Evolutionary conservation across 2,797 vertebrate species (phyloP).

Genomic region (Rhynchonycteris naso): DNA sequence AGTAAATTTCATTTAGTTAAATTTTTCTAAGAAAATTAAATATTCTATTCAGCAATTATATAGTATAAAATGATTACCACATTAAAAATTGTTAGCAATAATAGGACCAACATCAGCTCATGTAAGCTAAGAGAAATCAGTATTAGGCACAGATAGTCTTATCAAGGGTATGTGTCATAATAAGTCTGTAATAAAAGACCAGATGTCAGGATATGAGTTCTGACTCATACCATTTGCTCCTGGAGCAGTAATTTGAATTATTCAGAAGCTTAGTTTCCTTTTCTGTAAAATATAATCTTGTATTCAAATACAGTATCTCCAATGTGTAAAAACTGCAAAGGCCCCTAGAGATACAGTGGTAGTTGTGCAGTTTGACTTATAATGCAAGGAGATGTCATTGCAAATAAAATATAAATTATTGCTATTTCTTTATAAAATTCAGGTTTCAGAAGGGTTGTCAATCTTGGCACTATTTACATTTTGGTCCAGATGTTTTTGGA

Average conservation of each 20-base stretch:
- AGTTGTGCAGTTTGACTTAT: background rate
- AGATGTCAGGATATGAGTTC: background rate
- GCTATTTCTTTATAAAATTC: background rate
- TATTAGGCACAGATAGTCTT: background rate
- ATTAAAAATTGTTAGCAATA: constrained; percentile 7
- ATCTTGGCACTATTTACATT: background rate
- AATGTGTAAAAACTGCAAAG: background rate
- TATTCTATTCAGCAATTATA: background rate
- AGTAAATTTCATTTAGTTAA: background rate
- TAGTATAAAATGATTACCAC: background rate
- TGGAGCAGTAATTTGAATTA: background rate
- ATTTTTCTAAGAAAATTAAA: background rate
- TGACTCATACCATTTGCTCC: background rate
- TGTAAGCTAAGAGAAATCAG: constrained; percentile 14
- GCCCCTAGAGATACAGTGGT: background rate
- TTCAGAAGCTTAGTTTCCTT: background rate
- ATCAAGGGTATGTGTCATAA: background rate
- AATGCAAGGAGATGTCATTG: background rate
- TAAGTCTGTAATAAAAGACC: background rate
- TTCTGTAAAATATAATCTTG: background rate
- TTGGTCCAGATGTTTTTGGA: background rate
- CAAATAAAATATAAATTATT: background rate
- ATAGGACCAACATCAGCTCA: background rate
- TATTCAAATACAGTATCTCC: background rate
- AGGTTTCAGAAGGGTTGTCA: background rate